Percentiles rank a stretch among this genome's conserved stretches.
These are phyloP conservation scores for Acanthosepion lycidas DNA, from an alignment of 2,888 invertebrate genomes.

Conservation along the genomic window DNA sequence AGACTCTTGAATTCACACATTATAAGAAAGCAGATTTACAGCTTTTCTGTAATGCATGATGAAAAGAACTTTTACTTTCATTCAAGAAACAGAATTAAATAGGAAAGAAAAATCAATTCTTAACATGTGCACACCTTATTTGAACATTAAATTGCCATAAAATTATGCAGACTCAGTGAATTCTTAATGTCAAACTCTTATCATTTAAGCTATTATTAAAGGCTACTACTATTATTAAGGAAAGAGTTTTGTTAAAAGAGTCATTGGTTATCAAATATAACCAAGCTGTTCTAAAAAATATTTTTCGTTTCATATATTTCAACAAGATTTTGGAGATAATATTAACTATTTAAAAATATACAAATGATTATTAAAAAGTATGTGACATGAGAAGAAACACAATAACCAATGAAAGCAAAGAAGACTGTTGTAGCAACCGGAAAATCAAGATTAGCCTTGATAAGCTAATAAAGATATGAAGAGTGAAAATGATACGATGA, in stretches of 20 bases:
- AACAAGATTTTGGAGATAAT: neutral
- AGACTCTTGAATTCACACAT: neutral
- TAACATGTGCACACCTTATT: neutral
- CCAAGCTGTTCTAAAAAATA: neutral
- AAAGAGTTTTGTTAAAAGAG: neutral
- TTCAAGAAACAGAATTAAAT: neutral
- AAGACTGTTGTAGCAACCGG: neutral
- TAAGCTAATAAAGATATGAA: constrained; percentile 6
- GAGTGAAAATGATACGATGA: constrained; percentile 33
- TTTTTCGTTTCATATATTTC: neutral
- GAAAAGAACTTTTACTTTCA: neutral
- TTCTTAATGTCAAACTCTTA: too few relatives aligned
- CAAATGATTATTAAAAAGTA: neutral
- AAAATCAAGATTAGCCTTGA: neutral
- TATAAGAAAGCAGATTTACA: neutral
- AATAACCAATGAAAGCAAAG: constrained; percentile 18
- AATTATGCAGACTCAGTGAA: neutral
- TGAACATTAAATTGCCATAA: neutral
- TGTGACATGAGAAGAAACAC: neutral
- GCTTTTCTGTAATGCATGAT: neutral
- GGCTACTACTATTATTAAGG: neutral
- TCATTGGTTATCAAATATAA: neutral
- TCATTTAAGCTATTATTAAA: neutral
- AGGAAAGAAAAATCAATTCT: neutral
- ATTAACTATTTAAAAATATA: neutral